Conservation (phyloP, 92 coral and sea anemone genomes). For the Epizoanthus illoricatus region DNA sequence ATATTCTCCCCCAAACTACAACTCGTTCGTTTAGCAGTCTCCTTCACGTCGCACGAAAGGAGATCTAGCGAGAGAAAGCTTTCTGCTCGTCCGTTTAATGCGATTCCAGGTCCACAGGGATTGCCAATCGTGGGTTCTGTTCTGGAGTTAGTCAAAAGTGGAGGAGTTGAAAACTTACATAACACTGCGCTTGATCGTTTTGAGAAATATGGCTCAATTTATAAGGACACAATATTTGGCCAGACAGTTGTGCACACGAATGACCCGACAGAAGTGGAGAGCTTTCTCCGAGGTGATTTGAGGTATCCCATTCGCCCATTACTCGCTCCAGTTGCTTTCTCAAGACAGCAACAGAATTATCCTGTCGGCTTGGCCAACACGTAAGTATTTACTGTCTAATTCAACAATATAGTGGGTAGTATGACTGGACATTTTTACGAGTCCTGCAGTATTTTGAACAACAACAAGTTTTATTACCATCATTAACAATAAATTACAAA, state of each 20-base stretch:
- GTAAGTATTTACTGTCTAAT: constrained; percentile 1
- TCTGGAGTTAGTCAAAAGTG: constrained; percentile 32
- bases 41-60: neutral
- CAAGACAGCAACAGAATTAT: neutral
- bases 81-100: constrained; percentile 3
- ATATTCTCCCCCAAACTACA: neutral
- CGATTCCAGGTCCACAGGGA: constrained; percentile 30
- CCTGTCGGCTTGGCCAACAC: neutral
- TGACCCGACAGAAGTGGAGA: constrained; percentile 21
- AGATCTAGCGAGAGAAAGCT: neutral
- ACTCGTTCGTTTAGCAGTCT: neutral
- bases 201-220: constrained; percentile 39
- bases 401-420: too few species aligned
- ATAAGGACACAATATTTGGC: constrained; percentile 11
- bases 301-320: constrained; percentile 14
- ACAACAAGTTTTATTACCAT: too few species aligned
- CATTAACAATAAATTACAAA: too few species aligned
- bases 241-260: neutral
- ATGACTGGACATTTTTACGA: too few species aligned
- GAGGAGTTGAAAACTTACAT: constrained; percentile 19
- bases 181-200: neutral
- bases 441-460: too few species aligned
- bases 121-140: constrained; percentile 21
- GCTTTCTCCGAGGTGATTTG: constrained; percentile 16
- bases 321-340: constrained; percentile 16